Conservation (phyloP, 2,113 vertebrate genomes). For the Melanostigma gelatinosum region DNA sequence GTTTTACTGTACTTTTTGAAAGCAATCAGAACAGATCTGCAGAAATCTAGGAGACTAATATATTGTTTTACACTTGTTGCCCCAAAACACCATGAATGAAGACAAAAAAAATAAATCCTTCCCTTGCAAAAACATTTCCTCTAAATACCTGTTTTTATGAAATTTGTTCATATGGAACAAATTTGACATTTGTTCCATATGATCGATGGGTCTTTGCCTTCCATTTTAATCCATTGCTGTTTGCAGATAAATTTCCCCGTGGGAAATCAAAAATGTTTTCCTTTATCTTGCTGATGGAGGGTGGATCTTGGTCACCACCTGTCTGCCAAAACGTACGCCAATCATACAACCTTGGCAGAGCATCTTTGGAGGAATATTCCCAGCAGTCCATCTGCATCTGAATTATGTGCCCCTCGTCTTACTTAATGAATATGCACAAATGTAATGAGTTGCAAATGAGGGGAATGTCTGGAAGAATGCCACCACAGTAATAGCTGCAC, state of each 20-base stretch:
- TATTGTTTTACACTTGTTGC: background rate
- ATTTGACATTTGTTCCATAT: background rate
- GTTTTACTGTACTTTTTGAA: too few species aligned
- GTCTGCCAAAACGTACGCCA: background rate
- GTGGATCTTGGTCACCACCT: conserved; percentile 25
- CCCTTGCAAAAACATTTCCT: background rate
- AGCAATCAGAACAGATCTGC: background rate
- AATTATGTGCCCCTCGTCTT: conserved; percentile 43
- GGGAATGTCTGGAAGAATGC: conserved; percentile 33
- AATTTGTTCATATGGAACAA: too few species aligned
- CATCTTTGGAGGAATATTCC: conserved; percentile 18
- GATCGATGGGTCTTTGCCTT: background rate
- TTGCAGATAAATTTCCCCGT: background rate
- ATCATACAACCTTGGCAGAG: conserved; percentile 1
- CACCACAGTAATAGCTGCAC: conserved; percentile 31
- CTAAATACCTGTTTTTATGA: background rate
- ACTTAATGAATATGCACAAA: conserved; percentile 59
- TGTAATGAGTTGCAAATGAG: conserved; percentile 56
- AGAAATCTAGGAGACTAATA: background rate
- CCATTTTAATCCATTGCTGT: background rate
- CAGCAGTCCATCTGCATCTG: conserved; percentile 34
- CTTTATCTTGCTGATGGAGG: background rate
- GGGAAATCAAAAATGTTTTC: conserved; percentile 9
- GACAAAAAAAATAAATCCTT: background rate
- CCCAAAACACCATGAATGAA: background rate